phyloP scores from a whole-genome alignment of 2,888 invertebrate species.

The Serrognathus titanus region DNA sequence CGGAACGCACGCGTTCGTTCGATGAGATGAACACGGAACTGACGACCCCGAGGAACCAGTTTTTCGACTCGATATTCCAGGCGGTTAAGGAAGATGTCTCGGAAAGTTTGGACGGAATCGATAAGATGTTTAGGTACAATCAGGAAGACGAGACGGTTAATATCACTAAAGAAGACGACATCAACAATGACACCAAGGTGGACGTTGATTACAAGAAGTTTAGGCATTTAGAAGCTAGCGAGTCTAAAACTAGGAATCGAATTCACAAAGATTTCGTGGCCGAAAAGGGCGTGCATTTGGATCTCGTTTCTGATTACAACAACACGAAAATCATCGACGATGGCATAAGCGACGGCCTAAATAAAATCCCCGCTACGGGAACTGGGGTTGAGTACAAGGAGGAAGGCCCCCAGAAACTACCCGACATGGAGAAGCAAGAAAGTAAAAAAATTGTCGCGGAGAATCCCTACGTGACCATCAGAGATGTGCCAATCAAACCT shows the following conservation, averaged over 20 bases:
- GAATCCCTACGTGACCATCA: background rate
- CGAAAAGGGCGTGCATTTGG: constrained; percentile 50
- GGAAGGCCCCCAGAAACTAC: background rate
- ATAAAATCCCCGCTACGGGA: background rate
- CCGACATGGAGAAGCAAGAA: background rate
- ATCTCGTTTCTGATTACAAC: constrained; percentile 52
- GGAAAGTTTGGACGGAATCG: constrained; percentile 17
- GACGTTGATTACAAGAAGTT: constrained; percentile 37
- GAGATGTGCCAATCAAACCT: background rate
- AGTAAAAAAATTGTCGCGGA: background rate
- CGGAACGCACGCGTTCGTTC: constrained; percentile 4
- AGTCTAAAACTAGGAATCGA: constrained; percentile 34
- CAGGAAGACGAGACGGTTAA: background rate
- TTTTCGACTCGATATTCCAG: constrained; percentile 49
- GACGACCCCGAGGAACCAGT: constrained; percentile 53
- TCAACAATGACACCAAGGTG: constrained; percentile 32
- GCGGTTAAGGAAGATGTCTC: constrained; percentile 51
- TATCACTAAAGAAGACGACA: constrained; percentile 11
- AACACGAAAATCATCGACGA: constrained; percentile 55
- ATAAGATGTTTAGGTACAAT: constrained; percentile 22
- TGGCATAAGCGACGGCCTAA: background rate
- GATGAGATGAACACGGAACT: constrained; percentile 26
- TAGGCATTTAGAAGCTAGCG: constrained; percentile 34
- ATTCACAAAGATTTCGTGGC: constrained; percentile 41
- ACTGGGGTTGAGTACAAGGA: background rate